Evolutionary conservation across 2,888 invertebrate genomes (phyloP).

Genomic region (Danaus chrysippus): DNA sequence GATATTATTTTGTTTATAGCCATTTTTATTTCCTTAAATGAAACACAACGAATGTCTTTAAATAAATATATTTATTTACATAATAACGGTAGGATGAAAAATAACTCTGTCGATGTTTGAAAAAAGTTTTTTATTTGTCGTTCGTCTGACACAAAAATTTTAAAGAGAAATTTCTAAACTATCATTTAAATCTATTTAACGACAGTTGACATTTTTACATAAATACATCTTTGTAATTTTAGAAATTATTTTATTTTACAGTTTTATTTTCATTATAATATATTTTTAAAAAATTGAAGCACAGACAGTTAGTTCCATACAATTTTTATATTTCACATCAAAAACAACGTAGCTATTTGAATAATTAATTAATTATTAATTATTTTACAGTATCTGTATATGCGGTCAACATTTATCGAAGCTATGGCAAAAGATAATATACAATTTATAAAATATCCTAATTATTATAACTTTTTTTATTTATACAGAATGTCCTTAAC

Average conservation of each 20-base stretch:
- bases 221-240: constrained; percentile 66
- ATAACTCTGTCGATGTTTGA: constrained; percentile 67
- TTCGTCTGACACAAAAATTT: constrained; percentile 46
- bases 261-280: constrained; percentile 21
- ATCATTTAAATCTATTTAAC: constrained; percentile 35
- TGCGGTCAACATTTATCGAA: constrained; percentile 61
- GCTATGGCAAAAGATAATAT: constrained; percentile 54
- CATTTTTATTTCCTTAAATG: constrained; percentile 36
- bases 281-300: constrained; percentile 29
- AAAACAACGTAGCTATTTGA: constrained; percentile 14
- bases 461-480: constrained; percentile 42
- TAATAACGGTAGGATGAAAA: constrained; percentile 67
- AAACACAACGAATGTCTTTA: constrained; percentile 65
- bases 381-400: constrained; percentile 28
- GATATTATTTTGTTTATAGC: background rate
- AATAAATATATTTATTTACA: constrained; percentile 80
- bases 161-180: constrained; percentile 41
- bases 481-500: constrained; percentile 55
- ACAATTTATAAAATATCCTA: constrained; percentile 46
- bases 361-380: background rate
- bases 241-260: constrained; percentile 55
- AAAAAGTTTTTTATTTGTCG: constrained; percentile 43
- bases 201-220: constrained; percentile 57
- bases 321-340: constrained; percentile 17
- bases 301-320: constrained; percentile 23